A percentile compares a stretch with the other conserved stretches of the same genome.
phyloP scores from a whole-genome alignment of 2,888 invertebrate genomes.

The Drosophila meridionalis region DNA sequence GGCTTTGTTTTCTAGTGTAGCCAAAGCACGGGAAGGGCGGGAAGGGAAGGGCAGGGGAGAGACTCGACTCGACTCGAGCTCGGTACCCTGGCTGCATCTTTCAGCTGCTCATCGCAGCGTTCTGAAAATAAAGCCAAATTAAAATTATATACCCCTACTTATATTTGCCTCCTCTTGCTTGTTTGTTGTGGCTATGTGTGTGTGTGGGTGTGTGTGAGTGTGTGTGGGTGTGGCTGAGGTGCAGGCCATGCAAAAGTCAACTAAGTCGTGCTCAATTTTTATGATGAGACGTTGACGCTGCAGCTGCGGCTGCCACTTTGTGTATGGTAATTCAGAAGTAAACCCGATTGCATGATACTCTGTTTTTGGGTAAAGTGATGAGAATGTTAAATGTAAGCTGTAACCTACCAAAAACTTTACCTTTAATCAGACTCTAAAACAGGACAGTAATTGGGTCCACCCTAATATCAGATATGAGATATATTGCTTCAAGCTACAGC shows the following conservation, averaged over 20 bases:
- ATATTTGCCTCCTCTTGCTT: slow-evolving; percentile 11
- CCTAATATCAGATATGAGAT: too few relatives aligned
- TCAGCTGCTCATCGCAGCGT: slow-evolving; percentile 62
- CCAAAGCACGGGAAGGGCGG: neutral
- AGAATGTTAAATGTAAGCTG: neutral
- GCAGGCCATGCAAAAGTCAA: slow-evolving; percentile 67
- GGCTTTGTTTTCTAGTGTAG: slow-evolving; percentile 62
- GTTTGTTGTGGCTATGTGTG: slow-evolving; percentile 10
- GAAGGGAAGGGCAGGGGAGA: too few relatives aligned
- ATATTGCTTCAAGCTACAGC: neutral
- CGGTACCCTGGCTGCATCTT: slow-evolving; percentile 22
- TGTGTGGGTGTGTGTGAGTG: slow-evolving; percentile 7
- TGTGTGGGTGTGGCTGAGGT: slow-evolving; percentile 4
- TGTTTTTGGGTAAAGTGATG: neutral
- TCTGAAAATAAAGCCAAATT: slow-evolving; percentile 78
- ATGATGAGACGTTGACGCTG: slow-evolving; percentile 65
- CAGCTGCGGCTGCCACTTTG: slow-evolving; percentile 53
- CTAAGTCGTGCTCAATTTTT: slow-evolving; percentile 79
- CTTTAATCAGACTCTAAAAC: too few relatives aligned
- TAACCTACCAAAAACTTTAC: too few relatives aligned
- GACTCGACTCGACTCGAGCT: too few relatives aligned
- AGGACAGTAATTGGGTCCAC: too few relatives aligned
- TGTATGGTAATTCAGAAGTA: slow-evolving; percentile 29
- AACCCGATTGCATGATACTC: neutral
- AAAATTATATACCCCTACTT: slow-evolving; percentile 72